Evolutionary conservation across 1,140 invertebrate genomes (phyloP), one percentile per base, ranked within the genome.

Genomic region (Platyscapa corneri): DNA sequence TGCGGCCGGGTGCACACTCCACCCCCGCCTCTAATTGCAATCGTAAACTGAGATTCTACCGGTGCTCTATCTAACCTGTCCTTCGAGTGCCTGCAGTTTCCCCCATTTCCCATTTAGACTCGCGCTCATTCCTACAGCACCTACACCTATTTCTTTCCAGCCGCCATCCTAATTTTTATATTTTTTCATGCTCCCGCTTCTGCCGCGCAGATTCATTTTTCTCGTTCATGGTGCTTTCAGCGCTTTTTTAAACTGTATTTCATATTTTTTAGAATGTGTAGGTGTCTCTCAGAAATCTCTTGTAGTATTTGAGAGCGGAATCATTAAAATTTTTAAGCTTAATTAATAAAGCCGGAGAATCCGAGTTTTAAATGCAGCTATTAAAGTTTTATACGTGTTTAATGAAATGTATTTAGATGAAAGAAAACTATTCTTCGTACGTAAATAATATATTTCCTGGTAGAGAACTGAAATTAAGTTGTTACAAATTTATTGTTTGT

Each of bases 11-110:
- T 14, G n/a, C 64, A 20, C 72, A 70, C 30, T 0, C 32, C 46
- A 34, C 75, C 49, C 20, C 75, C 82, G 56, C 84, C 81, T 84
- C 88, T 91, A 90, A 90, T 90, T 90, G 90, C 89, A 90, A 90
- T 90, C 88, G 89, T 89, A 90, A 89, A 89, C 86, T 79, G 82
- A 80, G 74, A 86, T 86, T 64, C 46, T 27, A 37, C 37, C 46
- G 46, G 56, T 67, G 60, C 37, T 18, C 60, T n/a, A 20, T 30
- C 12, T 16, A 18, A 16, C 39, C 39, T 81, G 79, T 49, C 60
- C 39, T 46, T 70, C 79, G 64, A 12, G 37, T n/a, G 2, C 37
- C 60, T 14, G 27, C 77, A 64, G 56, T 23, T 60, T 79, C 0
- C 8, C 23, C 32, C n/a, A 64, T 32, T 37, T 60, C 27, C 23